Base-by-base conservation (phyloP, 1,140 invertebrate genomes). In the Pseudoatta argentina region DNA sequence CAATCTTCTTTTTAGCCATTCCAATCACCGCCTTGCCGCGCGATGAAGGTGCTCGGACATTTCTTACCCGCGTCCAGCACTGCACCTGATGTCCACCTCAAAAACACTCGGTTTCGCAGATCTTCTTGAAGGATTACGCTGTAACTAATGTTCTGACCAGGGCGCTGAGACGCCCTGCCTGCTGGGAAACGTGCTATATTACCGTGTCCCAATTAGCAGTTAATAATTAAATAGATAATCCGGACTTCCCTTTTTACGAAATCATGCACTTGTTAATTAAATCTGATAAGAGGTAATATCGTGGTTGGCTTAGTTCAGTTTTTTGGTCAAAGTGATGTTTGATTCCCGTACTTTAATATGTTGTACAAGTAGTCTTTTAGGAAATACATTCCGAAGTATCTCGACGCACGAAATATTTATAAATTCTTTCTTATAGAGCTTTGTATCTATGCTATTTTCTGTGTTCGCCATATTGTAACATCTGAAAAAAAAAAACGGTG, bases 11-110 rank as follows among this genome's bases (percentile, higher is more conserved):
- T 21, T 3, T 14, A 64, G 51, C 16, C 21, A 14, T 53, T 64
- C 27, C 55, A 21, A 55, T 61, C 55, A 64, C 71, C 51, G 55
- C n/a, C 71, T 89, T 63, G 59, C 69, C 44, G 24, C 59, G 55
- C 53, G 39, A 18, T 12, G 71, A 61, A 83, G 66, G 48, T 39
- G 21, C 44, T 83, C 73, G 7, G 57, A 85, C 69, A 87, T 89
- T 87, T 90, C 90, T 87, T 86, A 88, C 87, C 86, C 64, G 21
- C 66, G 77, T 55, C 24, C 66, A 34, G 44, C 75, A 12, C 53
- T 69, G 75, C 89, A 91, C 90, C 90, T 91, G 90, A 71, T 85
- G 30, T 76, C 73, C 77, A 48, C 59, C 39, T 61, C 75, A 86
- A 90, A 90, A 90, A 90, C 85, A 87, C 64, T 57, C 85, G 21